Evolutionary conservation across 2,797 vertebrate species (phyloP).

Genomic region (Alosa sapidissima): DNA sequence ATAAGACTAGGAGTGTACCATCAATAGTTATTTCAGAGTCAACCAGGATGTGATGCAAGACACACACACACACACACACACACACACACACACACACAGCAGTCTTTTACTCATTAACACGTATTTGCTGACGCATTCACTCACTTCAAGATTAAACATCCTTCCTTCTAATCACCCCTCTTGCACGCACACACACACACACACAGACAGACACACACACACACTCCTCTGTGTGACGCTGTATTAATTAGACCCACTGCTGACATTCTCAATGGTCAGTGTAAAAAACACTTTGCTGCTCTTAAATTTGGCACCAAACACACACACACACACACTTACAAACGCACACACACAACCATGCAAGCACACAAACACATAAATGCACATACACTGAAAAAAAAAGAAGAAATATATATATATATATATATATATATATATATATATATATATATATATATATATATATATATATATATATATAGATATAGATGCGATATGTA

Average conservation of each 20-base stretch:
- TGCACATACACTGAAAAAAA: not conserved
- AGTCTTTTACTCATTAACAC: not conserved
- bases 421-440: too few relatives aligned
- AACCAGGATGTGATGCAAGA: too few relatives aligned
- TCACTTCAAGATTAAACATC: not conserved
- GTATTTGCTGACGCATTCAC: not conserved
- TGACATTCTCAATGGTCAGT: slow-evolving; percentile 1
- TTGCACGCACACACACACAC: not conserved
- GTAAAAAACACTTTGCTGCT: not conserved
- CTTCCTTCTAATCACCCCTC: not conserved
- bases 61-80: slow-evolving; percentile 7
- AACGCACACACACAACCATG: not conserved
- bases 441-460: too few relatives aligned
- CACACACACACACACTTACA: not conserved
- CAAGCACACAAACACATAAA: not conserved
- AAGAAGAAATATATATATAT: too few relatives aligned
- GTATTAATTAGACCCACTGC: not conserved
- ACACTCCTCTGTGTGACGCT: not conserved
- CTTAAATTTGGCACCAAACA: not conserved
- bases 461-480: too few relatives aligned
- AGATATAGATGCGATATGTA: too few relatives aligned
- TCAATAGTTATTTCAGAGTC: too few relatives aligned
- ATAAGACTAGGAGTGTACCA: too few relatives aligned
- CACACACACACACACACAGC: slow-evolving; percentile 13
- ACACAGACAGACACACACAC: not conserved